A percentile compares a stretch with the other conserved stretches of the same genome.
phyloP scores from a whole-genome alignment of 2,888 invertebrate species.

The Rhabditophanes sp. region DNA sequence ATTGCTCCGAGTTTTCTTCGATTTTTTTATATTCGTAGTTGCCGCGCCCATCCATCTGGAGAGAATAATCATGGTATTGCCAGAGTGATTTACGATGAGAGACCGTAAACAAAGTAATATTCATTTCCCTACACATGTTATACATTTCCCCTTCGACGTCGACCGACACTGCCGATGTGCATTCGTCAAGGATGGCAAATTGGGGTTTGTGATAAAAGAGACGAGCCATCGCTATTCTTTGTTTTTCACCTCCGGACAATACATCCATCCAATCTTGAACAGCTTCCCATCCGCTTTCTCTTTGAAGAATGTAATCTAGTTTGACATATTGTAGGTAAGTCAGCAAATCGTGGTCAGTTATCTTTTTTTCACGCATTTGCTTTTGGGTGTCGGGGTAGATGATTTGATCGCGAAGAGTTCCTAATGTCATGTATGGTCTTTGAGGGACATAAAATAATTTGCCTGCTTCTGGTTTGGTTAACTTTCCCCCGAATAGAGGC shows the following conservation, averaged over 20 bases:
- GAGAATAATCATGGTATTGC: slow-evolving; percentile 63
- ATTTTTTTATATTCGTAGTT: slow-evolving; percentile 70
- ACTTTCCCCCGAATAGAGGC: slow-evolving; percentile 63
- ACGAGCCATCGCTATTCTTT: slow-evolving; percentile 92
- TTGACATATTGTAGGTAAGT: slow-evolving; percentile 60
- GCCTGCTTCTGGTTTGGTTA: slow-evolving; percentile 83
- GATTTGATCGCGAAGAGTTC: slow-evolving; percentile 72
- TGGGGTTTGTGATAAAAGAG: slow-evolving; percentile 89
- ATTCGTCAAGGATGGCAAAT: slow-evolving; percentile 95
- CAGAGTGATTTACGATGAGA: slow-evolving; percentile 60
- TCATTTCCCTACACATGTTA: slow-evolving; percentile 53
- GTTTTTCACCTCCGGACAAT: slow-evolving; percentile 91
- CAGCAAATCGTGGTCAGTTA: slow-evolving; percentile 62
- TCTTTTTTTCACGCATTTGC: slow-evolving; percentile 60
- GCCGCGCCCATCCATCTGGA: slow-evolving; percentile 90
- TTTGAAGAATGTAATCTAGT: slow-evolving; percentile 52
- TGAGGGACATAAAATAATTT: slow-evolving; percentile 88
- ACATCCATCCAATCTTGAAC: slow-evolving; percentile 94
- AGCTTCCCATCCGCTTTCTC: slow-evolving; percentile 35
- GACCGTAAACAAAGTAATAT: slow-evolving; percentile 84
- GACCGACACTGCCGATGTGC: slow-evolving; percentile 92
- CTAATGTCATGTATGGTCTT: slow-evolving; percentile 91
- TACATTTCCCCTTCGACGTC: slow-evolving; percentile 97
- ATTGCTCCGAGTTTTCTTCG: slow-evolving; percentile 68
- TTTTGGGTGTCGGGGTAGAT: slow-evolving; percentile 82